Conservation (phyloP, 2,888 invertebrate genomes). For the Andricus curvator region DNA sequence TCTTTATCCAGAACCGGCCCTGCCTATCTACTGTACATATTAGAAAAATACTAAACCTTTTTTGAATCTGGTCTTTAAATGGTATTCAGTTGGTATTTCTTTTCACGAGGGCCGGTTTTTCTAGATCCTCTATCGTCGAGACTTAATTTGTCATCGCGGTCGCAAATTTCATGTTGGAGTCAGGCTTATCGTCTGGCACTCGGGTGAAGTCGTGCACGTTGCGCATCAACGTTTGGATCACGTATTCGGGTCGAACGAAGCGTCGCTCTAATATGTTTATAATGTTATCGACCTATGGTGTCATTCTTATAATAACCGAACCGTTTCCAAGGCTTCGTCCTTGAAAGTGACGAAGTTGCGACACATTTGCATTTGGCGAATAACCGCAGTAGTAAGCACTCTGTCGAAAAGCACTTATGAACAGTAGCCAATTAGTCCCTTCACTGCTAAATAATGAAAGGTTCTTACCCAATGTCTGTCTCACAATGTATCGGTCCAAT, state of each 20-base stretch:
- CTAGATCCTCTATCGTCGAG: neutral
- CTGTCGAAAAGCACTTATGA: no score
- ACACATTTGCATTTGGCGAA: no score
- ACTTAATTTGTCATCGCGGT: constrained; percentile 7
- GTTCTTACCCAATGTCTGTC: no score
- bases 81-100: no score
- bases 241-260: constrained; percentile 15
- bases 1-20: no score
- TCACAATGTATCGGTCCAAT: no score
- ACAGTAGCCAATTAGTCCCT: no score
- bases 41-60: no score
- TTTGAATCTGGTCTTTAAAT: no score
- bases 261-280: constrained; percentile 2
- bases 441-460: no score
- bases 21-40: no score
- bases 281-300: neutral
- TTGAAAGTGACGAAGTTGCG: neutral
- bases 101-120: neutral
- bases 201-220: neutral
- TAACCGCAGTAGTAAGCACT: no score
- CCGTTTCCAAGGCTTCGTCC: constrained; percentile 3
- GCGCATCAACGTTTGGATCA: neutral
- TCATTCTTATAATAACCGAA: neutral
- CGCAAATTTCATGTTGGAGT: neutral
- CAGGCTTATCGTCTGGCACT: neutral